Evolutionary conservation across 2,797 vertebrate genomes (phyloP).

Genomic region (Gallinago solitaria): DNA sequence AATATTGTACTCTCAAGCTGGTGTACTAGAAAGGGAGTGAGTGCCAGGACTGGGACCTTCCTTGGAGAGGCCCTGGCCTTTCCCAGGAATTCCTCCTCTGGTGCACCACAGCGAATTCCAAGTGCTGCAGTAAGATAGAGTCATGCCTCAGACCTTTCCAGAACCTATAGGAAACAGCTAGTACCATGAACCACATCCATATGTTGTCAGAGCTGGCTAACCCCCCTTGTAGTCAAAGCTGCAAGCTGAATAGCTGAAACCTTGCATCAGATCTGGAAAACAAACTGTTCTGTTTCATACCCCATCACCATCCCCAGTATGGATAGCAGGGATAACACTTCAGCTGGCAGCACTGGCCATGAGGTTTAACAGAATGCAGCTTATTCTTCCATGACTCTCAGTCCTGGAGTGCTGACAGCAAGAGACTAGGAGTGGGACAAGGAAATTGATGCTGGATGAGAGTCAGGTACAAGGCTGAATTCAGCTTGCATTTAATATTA

Average conservation of each 20-base stretch:
- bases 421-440: conserved; percentile 45
- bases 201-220: conserved; percentile 42
- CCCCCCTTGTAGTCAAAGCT: neutral
- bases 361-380: conserved; percentile 55
- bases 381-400: conserved; percentile 62
- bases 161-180: conserved; percentile 48
- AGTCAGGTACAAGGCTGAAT: conserved; percentile 62
- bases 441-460: conserved; percentile 50
- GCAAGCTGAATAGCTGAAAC: conserved; percentile 30
- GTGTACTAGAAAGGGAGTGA: neutral
- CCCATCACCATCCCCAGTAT: neutral
- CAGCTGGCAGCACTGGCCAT: conserved; percentile 24
- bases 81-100: conserved; percentile 34
- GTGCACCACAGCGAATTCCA: neutral
- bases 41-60: conserved; percentile 26
- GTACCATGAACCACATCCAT: conserved; percentile 26
- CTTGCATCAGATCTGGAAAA: conserved; percentile 55
- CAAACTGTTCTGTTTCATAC: conserved; percentile 13
- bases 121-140: conserved; percentile 25
- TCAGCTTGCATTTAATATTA: conserved; percentile 59
- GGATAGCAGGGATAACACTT: conserved; percentile 46
- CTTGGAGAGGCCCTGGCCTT: neutral
- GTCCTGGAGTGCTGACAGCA: conserved; percentile 64
- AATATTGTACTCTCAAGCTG: neutral
- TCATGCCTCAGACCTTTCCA: conserved; percentile 34